Conservation (phyloP, 2,797 vertebrate species). For the Australoheros facetus region DNA sequence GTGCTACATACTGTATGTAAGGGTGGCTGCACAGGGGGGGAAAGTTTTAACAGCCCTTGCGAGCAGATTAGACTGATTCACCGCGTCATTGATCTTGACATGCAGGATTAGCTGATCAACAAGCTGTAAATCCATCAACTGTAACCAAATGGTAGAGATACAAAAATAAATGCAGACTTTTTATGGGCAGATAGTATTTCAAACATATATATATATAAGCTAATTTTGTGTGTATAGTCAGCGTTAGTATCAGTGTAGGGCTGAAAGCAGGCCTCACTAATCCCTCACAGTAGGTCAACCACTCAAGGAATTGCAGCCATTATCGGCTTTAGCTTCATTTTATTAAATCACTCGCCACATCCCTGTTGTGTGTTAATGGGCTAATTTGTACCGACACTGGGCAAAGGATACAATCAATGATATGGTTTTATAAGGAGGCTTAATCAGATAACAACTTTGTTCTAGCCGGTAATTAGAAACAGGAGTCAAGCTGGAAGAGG, state of each 20-base stretch:
- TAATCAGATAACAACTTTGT: constrained; percentile 90
- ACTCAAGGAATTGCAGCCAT: constrained; percentile 70
- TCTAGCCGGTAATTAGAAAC: constrained; percentile 88
- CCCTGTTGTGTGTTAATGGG: constrained; percentile 87
- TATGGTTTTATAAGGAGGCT: constrained; percentile 73
- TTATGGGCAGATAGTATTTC: neutral
- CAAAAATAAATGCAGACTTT: neutral
- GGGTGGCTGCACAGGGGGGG: neutral
- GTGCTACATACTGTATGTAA: constrained; percentile 20
- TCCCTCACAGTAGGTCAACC: constrained; percentile 76
- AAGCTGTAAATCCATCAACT: constrained; percentile 37
- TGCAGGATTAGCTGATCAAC: constrained; percentile 36
- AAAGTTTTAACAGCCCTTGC: neutral
- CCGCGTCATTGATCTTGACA: constrained; percentile 29
- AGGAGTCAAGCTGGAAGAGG: constrained; percentile 79
- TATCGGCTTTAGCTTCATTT: constrained; percentile 75
- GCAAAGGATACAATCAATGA: constrained; percentile 86
- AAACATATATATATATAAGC: neutral
- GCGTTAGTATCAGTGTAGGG: neutral
- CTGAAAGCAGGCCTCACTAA: constrained; percentile 49
- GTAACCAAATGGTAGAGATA: constrained; percentile 4
- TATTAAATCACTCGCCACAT: constrained; percentile 75
- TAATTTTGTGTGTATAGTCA: neutral
- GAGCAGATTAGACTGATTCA: constrained; percentile 25
- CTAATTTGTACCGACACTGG: constrained; percentile 89